Base-by-base conservation (phyloP, 1,140 invertebrate species). In the Microplitis demolitor region DNA sequence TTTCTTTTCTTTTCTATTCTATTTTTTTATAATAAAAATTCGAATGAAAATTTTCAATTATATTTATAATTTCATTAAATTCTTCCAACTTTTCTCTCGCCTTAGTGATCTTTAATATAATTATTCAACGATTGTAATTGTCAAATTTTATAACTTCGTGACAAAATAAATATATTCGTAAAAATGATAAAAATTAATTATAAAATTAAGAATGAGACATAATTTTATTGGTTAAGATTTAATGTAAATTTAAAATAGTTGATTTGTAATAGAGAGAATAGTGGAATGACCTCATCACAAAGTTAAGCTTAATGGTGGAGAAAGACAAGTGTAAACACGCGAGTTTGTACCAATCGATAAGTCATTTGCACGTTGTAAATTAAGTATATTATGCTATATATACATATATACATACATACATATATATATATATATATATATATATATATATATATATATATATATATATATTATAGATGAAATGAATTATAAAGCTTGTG, bases 271-370 rank as follows among this genome's bases (percentile, higher is more conserved):
- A 51, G 14, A 63, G 39, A 70, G 58, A 50, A 50, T 14, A 60
- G 62, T 60, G 50, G n/a, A 51, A 60, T 31, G 56, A 58, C 56
- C 56, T 58, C 56, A 58, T 58, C 56, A 58, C n/a, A 4, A n/a
- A 56, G 16, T 56, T 6, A 56, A 56, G 13, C 8, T n/a, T 14
- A 2, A 62, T n/a, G 35, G 60, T 35, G 60, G n/a, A 56, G 24
- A 66, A 39, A 72, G 62, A 54, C 63, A 50, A 66, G 62, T 60
- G 50, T 24, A 51, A 60, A 56, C 62, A 72, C 53, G 62, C 63
- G 24, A 72, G 61, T 64, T 70, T 64, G 33, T 62, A 14, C 14
- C 50, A 71, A 71, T 71, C 69, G 61, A 71, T 71, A 63, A 51
- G 51, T 50, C 51, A 71, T 71, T 64, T 71, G 16, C 60, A 34